Evolutionary conservation across 2,888 invertebrate genomes (phyloP), one percentile per base, ranked within the genome.

Genomic region (Polydrusus tereticollis): DNA sequence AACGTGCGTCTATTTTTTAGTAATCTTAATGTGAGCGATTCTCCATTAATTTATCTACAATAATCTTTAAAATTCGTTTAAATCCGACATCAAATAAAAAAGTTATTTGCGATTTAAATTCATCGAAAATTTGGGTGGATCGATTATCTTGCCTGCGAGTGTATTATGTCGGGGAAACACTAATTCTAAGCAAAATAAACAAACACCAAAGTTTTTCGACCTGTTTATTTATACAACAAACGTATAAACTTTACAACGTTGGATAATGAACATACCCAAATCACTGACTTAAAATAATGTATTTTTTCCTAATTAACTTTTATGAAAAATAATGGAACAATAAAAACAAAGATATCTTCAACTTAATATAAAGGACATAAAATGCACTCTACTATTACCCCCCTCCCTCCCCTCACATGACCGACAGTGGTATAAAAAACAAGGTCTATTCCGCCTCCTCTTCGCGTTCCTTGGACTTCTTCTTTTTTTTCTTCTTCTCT

Each of bases 401-500:
- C n/a, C n/a, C n/a, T n/a, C n/a, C n/a, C n/a, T n/a, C n/a, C n/a
- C n/a, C n/a, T n/a, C n/a, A n/a, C n/a, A n/a, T n/a, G n/a, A n/a
- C n/a, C n/a, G n/a, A n/a, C n/a, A n/a, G n/a, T n/a, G n/a, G n/a
- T n/a, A n/a, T n/a, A n/a, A n/a, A n/a, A n/a, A n/a, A n/a, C n/a
- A n/a, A n/a, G n/a, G 0, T 47, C 45, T 62, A 62, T 70, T 70
- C 73, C 2, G 66, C 47, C 14, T 69, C 62, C 21, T 59, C 58
- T 10, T 73, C 73, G 16, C 60, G 14, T 14, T 73, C 69, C 41
- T 73, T 73, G 3, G 70, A 66, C 43, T 73, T 73, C 36, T 73
- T 73, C 67, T 73, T 73, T 36, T 73, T 73, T 47, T 73, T 73
- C 57, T 73, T 73, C 26, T 73, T 73, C 29, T 73, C 70, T 29